These are phyloP conservation scores for Odobenus rosmarus DNA, from an alignment of 2,113 vertebrate species.

Conservation along the genomic window DNA sequence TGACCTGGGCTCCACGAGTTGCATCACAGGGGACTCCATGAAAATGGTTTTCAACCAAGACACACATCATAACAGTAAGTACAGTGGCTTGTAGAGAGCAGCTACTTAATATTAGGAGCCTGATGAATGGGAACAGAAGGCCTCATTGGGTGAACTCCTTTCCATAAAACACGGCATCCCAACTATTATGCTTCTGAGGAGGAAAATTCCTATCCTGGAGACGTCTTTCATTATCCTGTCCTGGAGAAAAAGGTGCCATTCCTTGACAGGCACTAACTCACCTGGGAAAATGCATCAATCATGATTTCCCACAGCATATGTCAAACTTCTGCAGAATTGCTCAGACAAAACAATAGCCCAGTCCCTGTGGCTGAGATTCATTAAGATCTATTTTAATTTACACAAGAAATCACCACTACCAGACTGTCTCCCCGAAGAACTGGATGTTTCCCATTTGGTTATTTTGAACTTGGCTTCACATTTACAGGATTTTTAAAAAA, in stretches of 20 bases:
- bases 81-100: not conserved
- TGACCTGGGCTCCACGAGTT: not conserved
- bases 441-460: not conserved
- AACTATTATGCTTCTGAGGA: not conserved
- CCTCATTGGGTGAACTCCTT: not conserved
- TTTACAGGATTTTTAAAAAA: not conserved
- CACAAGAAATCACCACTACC: not conserved
- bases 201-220: not conserved
- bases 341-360: not conserved
- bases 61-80: not conserved
- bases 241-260: not conserved
- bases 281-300: not conserved
- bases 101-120: not conserved
- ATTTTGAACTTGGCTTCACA: slow-evolving; percentile 55
- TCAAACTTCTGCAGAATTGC: not conserved
- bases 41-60: slow-evolving; percentile 17
- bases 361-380: not conserved
- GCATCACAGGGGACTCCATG: not conserved
- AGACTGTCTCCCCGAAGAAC: not conserved
- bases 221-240: not conserved
- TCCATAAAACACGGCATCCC: not conserved
- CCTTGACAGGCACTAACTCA: not conserved
- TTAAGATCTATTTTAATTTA: slow-evolving; percentile 32
- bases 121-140: not conserved
- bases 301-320: not conserved